Conservation (phyloP, 30 jellyfish, hydroid and myxozoan species). For the Phacellophora camtschatica region DNA sequence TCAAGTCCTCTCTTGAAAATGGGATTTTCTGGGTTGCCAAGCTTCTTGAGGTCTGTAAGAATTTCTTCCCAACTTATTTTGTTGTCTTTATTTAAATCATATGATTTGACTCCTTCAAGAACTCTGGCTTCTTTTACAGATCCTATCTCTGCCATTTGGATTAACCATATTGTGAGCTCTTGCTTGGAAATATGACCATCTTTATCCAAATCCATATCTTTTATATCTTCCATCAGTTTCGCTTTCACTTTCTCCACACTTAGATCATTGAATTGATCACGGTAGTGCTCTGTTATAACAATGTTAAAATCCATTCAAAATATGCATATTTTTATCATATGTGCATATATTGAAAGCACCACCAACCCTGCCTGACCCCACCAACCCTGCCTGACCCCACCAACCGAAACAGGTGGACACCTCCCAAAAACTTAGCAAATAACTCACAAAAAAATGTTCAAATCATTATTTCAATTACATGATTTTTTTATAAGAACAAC, state of each 20-base stretch:
- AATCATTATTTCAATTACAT: no score
- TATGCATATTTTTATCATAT: no score
- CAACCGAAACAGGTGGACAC: no score
- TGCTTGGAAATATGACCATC: slow-evolving; percentile 38
- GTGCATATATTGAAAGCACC: no score
- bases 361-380: no score
- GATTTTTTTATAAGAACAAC: no score
- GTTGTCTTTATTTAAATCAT: slow-evolving; percentile 20
- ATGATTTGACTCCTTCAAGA: slow-evolving; percentile 28
- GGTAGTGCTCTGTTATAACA: slow-evolving; percentile 47
- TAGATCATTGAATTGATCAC: slow-evolving; percentile 1
- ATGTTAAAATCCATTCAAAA: no score
- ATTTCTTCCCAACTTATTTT: slow-evolving; percentile 63
- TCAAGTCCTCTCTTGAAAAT: slow-evolving; percentile 40
- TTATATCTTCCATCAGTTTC: slow-evolving; percentile 24
- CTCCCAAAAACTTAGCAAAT: no score
- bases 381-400: no score
- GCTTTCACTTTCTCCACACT: slow-evolving; percentile 13
- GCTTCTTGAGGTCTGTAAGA: slow-evolving; percentile 47
- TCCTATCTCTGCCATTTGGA: slow-evolving; percentile 43
- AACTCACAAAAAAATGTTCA: no score
- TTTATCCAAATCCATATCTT: slow-evolving; percentile 37
- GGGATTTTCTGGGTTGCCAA: slow-evolving; percentile 43
- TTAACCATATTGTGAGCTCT: slow-evolving; percentile 44
- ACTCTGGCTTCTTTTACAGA: slow-evolving; percentile 34